Percentiles rank a stretch among this genome's conserved stretches.
phyloP scores from a whole-genome alignment of 2,888 invertebrate species.

The Acleris sparsana region DNA sequence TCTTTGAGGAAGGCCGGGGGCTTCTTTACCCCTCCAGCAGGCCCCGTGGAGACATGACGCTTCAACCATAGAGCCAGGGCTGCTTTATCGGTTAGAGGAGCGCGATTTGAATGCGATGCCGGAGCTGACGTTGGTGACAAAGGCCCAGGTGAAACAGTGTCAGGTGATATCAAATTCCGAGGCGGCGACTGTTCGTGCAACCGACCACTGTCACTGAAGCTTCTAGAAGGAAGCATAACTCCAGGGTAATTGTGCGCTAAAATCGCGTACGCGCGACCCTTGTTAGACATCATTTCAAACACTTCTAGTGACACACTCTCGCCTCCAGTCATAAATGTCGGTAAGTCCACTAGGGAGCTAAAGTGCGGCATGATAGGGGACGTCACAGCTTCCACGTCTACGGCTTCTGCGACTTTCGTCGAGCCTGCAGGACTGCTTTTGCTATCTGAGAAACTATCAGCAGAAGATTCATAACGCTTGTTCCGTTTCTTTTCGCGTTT shows the following conservation, averaged over 20 bases:
- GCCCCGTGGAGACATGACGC: slow-evolving; percentile 66
- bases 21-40: slow-evolving; percentile 65
- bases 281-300: slow-evolving; percentile 87
- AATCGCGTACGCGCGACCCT: slow-evolving; percentile 88
- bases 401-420: slow-evolving; percentile 64
- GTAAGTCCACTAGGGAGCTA: slow-evolving; percentile 92
- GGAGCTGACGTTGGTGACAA: slow-evolving; percentile 58
- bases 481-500: slow-evolving; percentile 83
- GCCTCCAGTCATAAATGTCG: slow-evolving; percentile 91
- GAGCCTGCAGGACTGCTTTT: slow-evolving; percentile 87
- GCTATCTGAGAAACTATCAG: slow-evolving; percentile 87
- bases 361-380: slow-evolving; percentile 81
- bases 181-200: slow-evolving; percentile 72
- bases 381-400: slow-evolving; percentile 66
- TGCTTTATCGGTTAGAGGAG: slow-evolving; percentile 68
- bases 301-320: slow-evolving; percentile 91
- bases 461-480: slow-evolving; percentile 85
- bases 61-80: slow-evolving; percentile 83
- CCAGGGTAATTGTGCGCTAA: slow-evolving; percentile 90
- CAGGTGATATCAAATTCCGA: slow-evolving; percentile 61
- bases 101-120: slow-evolving; percentile 49
- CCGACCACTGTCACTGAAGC: slow-evolving; percentile 86
- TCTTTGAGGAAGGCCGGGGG: slow-evolving; percentile 89
- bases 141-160: slow-evolving; percentile 53
- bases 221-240: slow-evolving; percentile 87